Evolutionary conservation across 2,113 vertebrate genomes (phyloP).

Genomic region (Protobothrops flavoviridis): DNA sequence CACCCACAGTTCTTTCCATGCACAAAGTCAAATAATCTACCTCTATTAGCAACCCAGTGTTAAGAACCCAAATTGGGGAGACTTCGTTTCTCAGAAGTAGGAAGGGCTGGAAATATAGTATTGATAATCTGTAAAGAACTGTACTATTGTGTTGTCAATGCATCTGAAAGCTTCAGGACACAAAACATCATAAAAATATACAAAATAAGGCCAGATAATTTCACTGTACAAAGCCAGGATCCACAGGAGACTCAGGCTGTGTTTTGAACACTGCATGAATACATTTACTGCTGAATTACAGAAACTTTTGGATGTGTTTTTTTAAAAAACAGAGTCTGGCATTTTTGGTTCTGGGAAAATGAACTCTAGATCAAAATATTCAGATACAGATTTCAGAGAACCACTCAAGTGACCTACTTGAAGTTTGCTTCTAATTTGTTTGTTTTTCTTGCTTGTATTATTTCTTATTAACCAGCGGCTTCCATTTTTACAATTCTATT

Average conservation of each 20-base stretch:
- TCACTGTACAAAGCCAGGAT: neutral
- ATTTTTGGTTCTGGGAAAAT: neutral
- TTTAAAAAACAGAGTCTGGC: neutral
- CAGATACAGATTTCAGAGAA: neutral
- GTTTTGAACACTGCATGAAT: neutral
- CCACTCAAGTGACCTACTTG: neutral
- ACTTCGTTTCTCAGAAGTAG: neutral
- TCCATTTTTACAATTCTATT: neutral
- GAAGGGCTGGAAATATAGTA: conserved; percentile 4
- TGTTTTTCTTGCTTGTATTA: neutral
- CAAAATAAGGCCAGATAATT: neutral
- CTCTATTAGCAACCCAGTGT: conserved; percentile 9
- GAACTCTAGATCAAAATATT: neutral
- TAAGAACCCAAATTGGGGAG: neutral
- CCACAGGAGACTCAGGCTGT: neutral
- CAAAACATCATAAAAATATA: neutral
- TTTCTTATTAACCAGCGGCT: neutral
- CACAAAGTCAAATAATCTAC: neutral
- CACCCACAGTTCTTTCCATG: neutral
- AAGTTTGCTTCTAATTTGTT: neutral
- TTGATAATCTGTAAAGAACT: neutral
- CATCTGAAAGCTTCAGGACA: neutral
- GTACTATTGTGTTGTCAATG: rapidly evolving
- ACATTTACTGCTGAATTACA: neutral
- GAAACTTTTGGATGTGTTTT: neutral